A percentile compares a stretch with the other conserved stretches of the same genome.
Conservation (phyloP, 2,888 invertebrate species). For the Aquatica leii region DNA sequence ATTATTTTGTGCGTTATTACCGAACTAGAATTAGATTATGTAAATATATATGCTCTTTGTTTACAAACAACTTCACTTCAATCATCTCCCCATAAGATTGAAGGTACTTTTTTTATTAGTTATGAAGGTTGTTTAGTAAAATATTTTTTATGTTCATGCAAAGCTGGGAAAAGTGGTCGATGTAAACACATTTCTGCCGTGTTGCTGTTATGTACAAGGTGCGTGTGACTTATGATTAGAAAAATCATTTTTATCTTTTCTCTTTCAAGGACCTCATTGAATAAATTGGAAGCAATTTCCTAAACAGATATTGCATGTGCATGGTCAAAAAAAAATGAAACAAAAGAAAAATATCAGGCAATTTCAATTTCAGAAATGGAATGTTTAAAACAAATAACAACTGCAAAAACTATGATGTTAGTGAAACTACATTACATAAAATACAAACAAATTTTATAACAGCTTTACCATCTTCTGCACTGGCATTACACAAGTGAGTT, state of each 20-base stretch:
- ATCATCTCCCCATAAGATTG: constrained; percentile 6
- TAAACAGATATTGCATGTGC: too few species aligned
- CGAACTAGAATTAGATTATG: not conserved
- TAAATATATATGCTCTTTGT: constrained; percentile 12
- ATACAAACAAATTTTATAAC: not conserved
- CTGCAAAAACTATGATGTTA: not conserved
- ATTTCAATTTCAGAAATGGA: not conserved
- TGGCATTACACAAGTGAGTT: not conserved
- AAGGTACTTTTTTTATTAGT: not conserved
- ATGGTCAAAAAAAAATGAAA: not conserved
- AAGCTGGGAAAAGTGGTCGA: not conserved
- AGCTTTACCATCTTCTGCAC: not conserved
- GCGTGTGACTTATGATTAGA: not conserved
- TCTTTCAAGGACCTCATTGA: too few species aligned
- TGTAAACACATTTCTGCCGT: not conserved
- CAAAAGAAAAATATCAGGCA: not conserved
- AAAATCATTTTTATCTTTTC: not conserved
- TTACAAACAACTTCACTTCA: constrained; percentile 13
- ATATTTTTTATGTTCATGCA: not conserved
- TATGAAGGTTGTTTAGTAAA: not conserved
- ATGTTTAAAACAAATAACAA: not conserved
- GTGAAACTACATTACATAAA: not conserved
- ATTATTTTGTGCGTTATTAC: constrained; percentile 7
- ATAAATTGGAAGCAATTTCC: too few species aligned
- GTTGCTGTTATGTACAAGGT: not conserved